These are phyloP conservation scores for Phylloscopus whistleri DNA, from an alignment of 2,113 vertebrate genomes.

Conservation along the genomic window DNA sequence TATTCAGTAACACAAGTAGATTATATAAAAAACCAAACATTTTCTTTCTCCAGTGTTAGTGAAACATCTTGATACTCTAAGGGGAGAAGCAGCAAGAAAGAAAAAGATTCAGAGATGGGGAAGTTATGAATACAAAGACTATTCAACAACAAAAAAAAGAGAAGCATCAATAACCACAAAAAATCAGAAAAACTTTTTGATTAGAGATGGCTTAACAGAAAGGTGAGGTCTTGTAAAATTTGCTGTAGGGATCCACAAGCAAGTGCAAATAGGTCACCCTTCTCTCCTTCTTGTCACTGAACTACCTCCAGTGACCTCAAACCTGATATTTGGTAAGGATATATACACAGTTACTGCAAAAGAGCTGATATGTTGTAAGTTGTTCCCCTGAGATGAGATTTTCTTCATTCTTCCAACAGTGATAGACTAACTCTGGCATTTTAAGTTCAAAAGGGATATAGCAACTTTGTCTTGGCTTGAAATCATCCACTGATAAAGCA, in stretches of 20 bases:
- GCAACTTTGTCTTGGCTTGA: background rate
- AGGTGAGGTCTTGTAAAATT: background rate
- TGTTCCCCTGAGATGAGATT: background rate
- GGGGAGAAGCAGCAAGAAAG: background rate
- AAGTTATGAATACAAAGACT: background rate
- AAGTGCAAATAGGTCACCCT: background rate
- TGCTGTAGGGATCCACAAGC: background rate
- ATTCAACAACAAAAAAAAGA: background rate
- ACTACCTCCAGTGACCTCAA: background rate
- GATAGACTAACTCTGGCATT: background rate
- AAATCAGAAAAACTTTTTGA: background rate
- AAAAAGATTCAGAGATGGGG: background rate
- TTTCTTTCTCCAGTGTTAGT: background rate
- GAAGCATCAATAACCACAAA: background rate
- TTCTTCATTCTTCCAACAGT: background rate
- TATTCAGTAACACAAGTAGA: background rate
- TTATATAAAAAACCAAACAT: background rate
- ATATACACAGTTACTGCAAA: background rate
- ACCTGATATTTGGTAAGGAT: background rate
- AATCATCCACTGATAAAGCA: background rate
- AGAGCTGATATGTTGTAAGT: background rate
- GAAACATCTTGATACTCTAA: background rate
- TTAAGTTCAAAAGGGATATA: background rate
- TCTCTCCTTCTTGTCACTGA: background rate
- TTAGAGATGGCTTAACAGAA: background rate